A percentile compares a stretch with the other conserved stretches of the same genome.
These are phyloP conservation scores for Hemitrygon akajei DNA, from an alignment of 2,797 vertebrate species.

Conservation along the genomic window DNA sequence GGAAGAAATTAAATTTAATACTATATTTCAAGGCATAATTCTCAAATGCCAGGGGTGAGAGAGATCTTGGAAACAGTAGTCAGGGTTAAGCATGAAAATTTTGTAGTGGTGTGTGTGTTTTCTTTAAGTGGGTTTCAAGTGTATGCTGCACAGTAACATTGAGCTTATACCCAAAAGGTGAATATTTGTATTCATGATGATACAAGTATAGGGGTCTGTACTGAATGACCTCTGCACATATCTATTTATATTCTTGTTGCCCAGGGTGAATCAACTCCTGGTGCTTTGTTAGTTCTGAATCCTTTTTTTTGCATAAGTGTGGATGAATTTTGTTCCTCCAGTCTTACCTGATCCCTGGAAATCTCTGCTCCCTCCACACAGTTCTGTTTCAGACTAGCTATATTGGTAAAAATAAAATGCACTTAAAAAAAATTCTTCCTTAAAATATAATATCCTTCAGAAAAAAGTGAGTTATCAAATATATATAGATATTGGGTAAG, in stretches of 20 bases:
- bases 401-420: conserved; percentile 1
- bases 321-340: background rate
- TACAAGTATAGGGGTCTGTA: conserved; percentile 10
- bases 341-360: background rate
- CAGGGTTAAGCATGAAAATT: background rate
- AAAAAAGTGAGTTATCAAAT: background rate
- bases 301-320: background rate
- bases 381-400: background rate
- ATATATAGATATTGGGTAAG: background rate
- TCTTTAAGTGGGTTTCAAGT: background rate
- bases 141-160: background rate
- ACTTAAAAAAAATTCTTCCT: background rate
- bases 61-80: background rate
- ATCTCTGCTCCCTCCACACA: background rate
- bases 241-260: conserved; percentile 29
- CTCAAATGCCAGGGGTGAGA: background rate
- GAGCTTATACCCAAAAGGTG: conserved; percentile 24
- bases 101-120: background rate
- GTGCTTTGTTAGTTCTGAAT: conserved; percentile 13
- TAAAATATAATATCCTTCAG: background rate
- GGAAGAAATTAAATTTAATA: background rate
- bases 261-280: background rate
- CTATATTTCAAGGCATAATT: background rate
- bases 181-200: conserved; percentile 5
- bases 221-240: conserved; percentile 34